These are phyloP conservation scores for Gastrophryne carolinensis DNA, from an alignment of 2,797 vertebrate species.

Conservation along the genomic window DNA sequence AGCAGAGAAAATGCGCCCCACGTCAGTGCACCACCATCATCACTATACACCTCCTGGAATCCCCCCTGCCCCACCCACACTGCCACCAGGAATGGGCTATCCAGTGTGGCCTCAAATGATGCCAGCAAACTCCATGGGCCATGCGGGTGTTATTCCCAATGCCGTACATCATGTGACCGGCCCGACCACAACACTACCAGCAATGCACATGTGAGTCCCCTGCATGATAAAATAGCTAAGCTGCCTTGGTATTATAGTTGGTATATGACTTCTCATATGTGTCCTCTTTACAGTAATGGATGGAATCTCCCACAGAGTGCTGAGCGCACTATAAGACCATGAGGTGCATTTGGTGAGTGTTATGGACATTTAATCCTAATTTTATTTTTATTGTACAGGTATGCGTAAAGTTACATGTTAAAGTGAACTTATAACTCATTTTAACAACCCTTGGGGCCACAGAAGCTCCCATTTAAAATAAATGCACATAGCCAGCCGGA, in stretches of 20 bases:
- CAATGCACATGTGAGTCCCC: conserved; percentile 63
- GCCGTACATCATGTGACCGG: conserved; percentile 52
- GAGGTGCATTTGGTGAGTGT: conserved; percentile 19
- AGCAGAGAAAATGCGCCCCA: conserved; percentile 62
- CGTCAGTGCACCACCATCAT: conserved; percentile 78
- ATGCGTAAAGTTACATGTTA: no score
- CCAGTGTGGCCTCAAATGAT: conserved; percentile 61
- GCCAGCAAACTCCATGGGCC: conserved; percentile 53
- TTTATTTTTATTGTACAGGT: no score
- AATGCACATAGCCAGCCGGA: no score
- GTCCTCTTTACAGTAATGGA: conserved; percentile 16
- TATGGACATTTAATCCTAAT: no score
- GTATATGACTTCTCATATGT: background rate
- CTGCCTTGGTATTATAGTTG: background rate
- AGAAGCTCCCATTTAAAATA: no score
- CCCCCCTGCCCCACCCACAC: conserved; percentile 46
- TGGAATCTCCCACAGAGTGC: conserved; percentile 28
- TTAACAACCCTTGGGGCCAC: no score
- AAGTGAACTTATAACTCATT: no score
- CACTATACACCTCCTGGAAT: conserved; percentile 64
- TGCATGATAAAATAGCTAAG: background rate
- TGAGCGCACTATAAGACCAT: conserved; percentile 39
- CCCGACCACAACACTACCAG: conserved; percentile 55
- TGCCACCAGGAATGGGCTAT: conserved; percentile 57
- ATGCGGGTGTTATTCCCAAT: conserved; percentile 58